phyloP scores from a whole-genome alignment of 2,888 invertebrate species.

The Lasiommata megera region DNA sequence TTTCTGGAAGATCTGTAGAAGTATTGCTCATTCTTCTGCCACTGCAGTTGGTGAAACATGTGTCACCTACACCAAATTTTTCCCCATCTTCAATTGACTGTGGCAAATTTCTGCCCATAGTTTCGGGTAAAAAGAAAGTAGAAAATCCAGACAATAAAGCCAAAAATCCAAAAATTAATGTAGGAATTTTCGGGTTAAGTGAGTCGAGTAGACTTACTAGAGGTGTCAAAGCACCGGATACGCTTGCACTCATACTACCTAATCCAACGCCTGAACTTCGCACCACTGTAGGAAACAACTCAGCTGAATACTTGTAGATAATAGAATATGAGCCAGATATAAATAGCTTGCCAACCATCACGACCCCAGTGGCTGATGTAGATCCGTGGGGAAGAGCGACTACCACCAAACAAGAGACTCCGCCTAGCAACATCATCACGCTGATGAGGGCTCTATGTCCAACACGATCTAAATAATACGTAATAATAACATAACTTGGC shows the following conservation, averaged over 20 bases:
- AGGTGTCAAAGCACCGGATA: constrained; percentile 90
- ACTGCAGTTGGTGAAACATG: constrained; percentile 87
- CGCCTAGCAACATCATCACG: constrained; percentile 89
- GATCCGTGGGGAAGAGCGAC: constrained; percentile 86
- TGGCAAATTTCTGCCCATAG: constrained; percentile 89
- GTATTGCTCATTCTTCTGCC: constrained; percentile 63
- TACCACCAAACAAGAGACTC: constrained; percentile 88
- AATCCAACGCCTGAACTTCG: constrained; percentile 92
- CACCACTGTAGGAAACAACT: constrained; percentile 92
- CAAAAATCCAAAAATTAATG: constrained; percentile 87
- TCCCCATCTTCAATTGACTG: constrained; percentile 93
- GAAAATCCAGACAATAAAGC: constrained; percentile 88
- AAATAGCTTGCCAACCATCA: constrained; percentile 90
- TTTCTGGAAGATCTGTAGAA: constrained; percentile 64
- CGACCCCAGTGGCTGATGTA: constrained; percentile 81
- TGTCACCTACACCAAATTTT: constrained; percentile 90
- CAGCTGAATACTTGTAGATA: constrained; percentile 93
- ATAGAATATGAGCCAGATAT: constrained; percentile 93
- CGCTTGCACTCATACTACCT: constrained; percentile 92
- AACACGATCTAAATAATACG: constrained; percentile 87
- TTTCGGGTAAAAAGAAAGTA: constrained; percentile 89
- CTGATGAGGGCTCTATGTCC: constrained; percentile 90
- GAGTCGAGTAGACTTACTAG: constrained; percentile 89
- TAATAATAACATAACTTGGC: constrained; percentile 89
- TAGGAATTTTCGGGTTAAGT: constrained; percentile 89